These are phyloP conservation scores for Choloepus hoffmanni DNA, from an alignment of 2,113 vertebrate genomes.

Conservation along the genomic window DNA sequence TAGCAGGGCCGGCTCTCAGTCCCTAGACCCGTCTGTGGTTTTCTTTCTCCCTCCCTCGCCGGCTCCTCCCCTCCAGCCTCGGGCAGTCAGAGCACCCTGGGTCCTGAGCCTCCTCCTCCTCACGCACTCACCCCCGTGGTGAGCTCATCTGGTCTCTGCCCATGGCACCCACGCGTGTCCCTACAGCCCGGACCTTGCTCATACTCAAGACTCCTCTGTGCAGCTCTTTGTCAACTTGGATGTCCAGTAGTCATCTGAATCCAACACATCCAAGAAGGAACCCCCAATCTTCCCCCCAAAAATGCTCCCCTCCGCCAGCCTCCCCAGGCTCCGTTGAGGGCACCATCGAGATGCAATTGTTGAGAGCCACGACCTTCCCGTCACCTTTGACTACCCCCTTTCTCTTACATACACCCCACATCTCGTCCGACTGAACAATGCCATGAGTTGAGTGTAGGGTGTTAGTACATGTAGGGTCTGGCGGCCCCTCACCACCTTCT, in stretches of 20 bases:
- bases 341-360: fast-evolving
- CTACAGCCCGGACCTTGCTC: neutral
- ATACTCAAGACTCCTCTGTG: neutral
- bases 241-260: neutral
- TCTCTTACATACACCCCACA: too few species aligned
- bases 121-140: neutral
- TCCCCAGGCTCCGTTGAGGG: neutral
- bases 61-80: neutral
- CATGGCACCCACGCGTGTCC: fast-evolving
- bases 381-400: neutral
- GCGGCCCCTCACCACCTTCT: neutral
- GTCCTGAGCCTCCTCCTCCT: neutral
- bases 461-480: neutral
- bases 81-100: neutral
- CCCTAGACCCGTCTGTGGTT: too few species aligned
- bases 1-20: too few species aligned
- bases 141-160: neutral
- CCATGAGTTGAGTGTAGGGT: fast-evolving
- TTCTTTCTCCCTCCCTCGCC: neutral
- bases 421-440: neutral
- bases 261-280: neutral
- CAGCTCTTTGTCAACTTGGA: fast-evolving
- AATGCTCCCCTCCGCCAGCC: neutral
- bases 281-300: fast-evolving
- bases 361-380: neutral